These are phyloP conservation scores for Poecilia latipinna DNA, from an alignment of 2,113 vertebrate species.

Conservation along the genomic window DNA sequence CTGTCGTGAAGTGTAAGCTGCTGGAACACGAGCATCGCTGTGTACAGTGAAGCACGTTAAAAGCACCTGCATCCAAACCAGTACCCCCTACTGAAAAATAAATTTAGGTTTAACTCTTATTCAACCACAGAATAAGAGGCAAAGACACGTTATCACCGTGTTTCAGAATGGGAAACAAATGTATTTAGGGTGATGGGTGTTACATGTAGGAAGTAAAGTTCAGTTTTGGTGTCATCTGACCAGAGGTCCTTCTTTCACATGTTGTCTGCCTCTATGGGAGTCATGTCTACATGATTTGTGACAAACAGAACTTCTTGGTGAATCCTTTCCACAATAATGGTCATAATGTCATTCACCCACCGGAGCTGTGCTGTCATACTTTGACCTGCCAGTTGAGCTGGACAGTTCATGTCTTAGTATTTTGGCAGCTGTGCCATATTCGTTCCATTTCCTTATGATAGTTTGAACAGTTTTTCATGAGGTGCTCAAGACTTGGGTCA, in stretches of 20 bases:
- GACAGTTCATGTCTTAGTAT: not conserved
- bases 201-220: not conserved
- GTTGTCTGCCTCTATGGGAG: not conserved
- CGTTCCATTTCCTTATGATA: too few relatives aligned
- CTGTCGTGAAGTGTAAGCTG: not conserved
- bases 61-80: not conserved
- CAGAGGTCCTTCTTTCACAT: not conserved
- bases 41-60: not conserved
- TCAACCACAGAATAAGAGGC: too few relatives aligned
- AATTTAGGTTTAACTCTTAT: too few relatives aligned
- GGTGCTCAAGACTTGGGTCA: too few relatives aligned
- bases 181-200: not conserved
- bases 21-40: not conserved
- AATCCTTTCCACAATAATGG: not conserved
- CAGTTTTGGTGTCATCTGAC: not conserved
- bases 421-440: not conserved
- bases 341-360: too few relatives aligned
- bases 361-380: not conserved
- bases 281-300: not conserved
- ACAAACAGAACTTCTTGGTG: not conserved
- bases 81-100: too few relatives aligned
- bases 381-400: not conserved
- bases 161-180: not conserved
- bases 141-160: not conserved
- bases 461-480: too few relatives aligned